Evolutionary conservation across 2,888 invertebrate species (phyloP).

Genomic region (Limnephilus auricula): DNA sequence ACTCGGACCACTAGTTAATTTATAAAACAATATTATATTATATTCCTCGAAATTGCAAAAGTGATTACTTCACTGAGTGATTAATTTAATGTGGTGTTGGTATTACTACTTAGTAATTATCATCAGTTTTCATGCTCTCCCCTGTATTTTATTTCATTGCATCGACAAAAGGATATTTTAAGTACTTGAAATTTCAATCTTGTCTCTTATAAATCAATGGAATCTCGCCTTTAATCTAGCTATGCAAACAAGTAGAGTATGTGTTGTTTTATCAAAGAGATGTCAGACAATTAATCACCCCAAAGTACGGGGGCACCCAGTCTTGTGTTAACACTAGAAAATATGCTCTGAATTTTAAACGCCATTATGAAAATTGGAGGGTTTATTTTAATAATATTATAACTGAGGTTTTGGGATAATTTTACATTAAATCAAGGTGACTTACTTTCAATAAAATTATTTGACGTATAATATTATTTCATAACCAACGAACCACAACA

Average conservation of each 20-base stretch:
- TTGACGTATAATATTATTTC: too few relatives aligned
- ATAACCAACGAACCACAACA: too few relatives aligned
- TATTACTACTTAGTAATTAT: neutral
- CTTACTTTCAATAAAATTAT: neutral
- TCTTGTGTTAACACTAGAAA: neutral
- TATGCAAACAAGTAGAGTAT: neutral
- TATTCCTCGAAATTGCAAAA: too few relatives aligned
- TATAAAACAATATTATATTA: too few relatives aligned
- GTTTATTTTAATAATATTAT: neutral
- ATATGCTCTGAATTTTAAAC: neutral
- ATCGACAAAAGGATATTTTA: neutral
- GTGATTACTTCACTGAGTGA: too few relatives aligned
- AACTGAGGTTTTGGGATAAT: neutral
- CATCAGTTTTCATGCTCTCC: neutral
- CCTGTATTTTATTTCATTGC: neutral
- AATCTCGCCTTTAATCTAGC: neutral
- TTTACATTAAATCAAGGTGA: neutral
- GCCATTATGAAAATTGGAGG: neutral
- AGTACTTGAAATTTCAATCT: neutral
- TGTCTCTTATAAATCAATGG: neutral
- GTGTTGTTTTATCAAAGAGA: conserved; percentile 39
- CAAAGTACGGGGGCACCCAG: neutral
- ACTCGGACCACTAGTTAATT: too few relatives aligned
- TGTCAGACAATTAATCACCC: conserved; percentile 19
- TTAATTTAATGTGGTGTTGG: too few relatives aligned